Evolutionary conservation across 2,113 vertebrate genomes (phyloP).

Genomic region (Manacus vitellinus): DNA sequence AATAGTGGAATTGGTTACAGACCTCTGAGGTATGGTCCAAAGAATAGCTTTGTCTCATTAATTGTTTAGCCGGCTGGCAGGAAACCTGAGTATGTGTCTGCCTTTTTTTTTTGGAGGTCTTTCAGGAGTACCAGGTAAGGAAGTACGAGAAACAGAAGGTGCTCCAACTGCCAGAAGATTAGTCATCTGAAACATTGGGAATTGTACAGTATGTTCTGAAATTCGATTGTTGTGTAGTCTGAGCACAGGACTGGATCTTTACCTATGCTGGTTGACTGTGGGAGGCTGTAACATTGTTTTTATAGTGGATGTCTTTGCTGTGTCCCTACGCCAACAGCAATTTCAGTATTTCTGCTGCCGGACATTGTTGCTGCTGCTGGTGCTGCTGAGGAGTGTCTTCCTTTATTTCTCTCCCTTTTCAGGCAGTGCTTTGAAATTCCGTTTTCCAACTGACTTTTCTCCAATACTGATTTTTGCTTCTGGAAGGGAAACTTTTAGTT

Average conservation of each 20-base stretch:
- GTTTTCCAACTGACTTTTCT: neutral
- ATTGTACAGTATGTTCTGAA: neutral
- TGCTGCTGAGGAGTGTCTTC: neutral
- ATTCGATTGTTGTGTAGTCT: neutral
- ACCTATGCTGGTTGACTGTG: fast-evolving
- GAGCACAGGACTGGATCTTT: neutral
- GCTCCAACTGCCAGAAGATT: neutral
- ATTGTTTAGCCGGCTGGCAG: neutral
- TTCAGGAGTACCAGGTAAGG: neutral
- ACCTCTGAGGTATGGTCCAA: neutral
- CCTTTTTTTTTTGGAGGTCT: neutral
- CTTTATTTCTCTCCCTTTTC: neutral
- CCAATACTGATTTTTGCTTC: neutral
- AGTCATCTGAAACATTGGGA: neutral
- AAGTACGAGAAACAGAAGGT: neutral
- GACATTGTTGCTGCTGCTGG: neutral
- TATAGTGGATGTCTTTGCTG: neutral
- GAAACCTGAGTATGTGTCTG: neutral
- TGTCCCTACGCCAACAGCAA: neutral
- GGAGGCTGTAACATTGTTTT: neutral
- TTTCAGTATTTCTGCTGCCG: neutral
- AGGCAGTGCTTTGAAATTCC: neutral
- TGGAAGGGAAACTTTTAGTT: neutral
- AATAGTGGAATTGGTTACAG: neutral
- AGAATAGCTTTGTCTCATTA: neutral